Conservation (phyloP, 1,140 invertebrate species). For the Phymastichus coffea region DNA sequence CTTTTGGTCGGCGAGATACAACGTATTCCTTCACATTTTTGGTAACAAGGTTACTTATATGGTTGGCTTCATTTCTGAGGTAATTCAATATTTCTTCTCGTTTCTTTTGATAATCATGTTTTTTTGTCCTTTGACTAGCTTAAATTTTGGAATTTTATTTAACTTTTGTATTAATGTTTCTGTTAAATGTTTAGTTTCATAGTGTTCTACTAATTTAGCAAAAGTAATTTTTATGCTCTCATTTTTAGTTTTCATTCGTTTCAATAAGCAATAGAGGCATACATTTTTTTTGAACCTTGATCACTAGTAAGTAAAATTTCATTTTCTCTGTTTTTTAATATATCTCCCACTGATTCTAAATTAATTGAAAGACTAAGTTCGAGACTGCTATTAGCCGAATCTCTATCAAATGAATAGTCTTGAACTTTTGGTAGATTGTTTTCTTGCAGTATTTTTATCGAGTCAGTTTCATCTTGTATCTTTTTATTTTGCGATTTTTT, state of each 20-base stretch:
- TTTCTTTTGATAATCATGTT: not conserved
- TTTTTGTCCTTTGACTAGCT: not conserved
- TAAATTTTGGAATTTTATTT: not conserved
- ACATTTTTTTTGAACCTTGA: not conserved
- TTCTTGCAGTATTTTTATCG: too few species aligned
- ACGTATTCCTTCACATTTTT: not conserved
- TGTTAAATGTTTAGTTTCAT: not conserved
- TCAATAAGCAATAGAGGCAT: not conserved
- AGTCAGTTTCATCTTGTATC: too few species aligned
- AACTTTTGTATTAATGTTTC: not conserved
- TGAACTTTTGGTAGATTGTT: too few species aligned
- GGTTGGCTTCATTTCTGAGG: not conserved
- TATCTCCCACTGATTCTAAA: not conserved
- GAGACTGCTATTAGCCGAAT: not conserved
- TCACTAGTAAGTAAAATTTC: not conserved
- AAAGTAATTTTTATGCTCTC: not conserved
- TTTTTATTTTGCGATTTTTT: too few species aligned
- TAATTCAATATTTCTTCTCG: not conserved
- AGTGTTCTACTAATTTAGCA: not conserved
- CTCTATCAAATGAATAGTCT: not conserved
- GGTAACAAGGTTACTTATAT: not conserved
- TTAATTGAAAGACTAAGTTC: not conserved
- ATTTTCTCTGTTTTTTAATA: not conserved
- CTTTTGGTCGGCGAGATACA: not conserved
- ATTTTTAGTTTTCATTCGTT: not conserved